Percentiles rank a stretch among this genome's conserved stretches.
Evolutionary conservation across 2,113 vertebrate genomes (phyloP).

Genomic region (Merops nubicus): DNA sequence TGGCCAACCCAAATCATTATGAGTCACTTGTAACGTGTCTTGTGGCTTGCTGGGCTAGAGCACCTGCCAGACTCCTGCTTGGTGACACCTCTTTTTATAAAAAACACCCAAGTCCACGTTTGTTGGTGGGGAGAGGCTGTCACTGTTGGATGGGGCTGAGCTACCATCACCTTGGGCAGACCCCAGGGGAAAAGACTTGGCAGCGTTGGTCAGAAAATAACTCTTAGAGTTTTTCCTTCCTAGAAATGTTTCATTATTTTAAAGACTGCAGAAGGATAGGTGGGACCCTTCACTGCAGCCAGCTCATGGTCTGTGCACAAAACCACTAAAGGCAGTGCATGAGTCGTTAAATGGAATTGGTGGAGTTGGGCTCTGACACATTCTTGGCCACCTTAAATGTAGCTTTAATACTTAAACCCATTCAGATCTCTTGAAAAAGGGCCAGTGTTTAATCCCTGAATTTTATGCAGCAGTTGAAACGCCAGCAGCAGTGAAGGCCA

Average conservation of each 20-base stretch:
- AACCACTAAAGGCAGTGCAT: neutral
- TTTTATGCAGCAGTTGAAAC: neutral
- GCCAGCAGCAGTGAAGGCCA: neutral
- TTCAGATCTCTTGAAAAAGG: neutral
- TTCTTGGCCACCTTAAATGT: neutral
- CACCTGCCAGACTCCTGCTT: neutral
- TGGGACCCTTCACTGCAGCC: neutral
- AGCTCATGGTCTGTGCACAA: neutral
- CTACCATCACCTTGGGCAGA: neutral
- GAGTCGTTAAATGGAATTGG: neutral
- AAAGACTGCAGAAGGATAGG: fast-evolving
- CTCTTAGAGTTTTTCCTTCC: neutral
- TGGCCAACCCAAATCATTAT: neutral
- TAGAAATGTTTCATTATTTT: neutral
- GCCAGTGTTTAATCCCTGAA: neutral
- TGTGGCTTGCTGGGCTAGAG: neutral
- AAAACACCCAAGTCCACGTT: neutral
- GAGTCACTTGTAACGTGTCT: neutral
- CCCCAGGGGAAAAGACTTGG: neutral
- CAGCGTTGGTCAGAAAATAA: neutral
- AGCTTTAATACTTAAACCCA: neutral
- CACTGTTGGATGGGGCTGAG: neutral
- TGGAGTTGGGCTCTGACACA: neutral
- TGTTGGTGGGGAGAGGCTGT: neutral
- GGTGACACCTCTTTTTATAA: neutral